Percentiles rank a stretch among this genome's conserved stretches.
These are phyloP conservation scores for Brachypteracias leptosomus DNA, from an alignment of 2,113 vertebrate species.

Conservation along the genomic window DNA sequence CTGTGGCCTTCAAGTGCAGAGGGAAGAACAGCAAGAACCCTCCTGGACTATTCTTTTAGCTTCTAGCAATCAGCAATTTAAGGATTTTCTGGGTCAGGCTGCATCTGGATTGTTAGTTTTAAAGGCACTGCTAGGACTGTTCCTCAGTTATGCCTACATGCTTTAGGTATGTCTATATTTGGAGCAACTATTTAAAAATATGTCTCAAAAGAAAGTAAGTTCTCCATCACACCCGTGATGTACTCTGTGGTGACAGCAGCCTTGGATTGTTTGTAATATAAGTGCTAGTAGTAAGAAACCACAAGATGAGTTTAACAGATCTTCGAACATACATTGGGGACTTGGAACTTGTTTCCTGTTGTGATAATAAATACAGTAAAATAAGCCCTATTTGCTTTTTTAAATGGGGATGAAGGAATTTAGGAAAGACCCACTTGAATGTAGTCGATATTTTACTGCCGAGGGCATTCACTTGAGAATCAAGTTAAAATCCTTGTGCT, in stretches of 20 bases:
- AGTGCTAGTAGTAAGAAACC: background rate
- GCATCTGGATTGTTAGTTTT: background rate
- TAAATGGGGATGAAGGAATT: background rate
- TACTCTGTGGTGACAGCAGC: background rate
- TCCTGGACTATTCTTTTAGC: background rate
- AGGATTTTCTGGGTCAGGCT: background rate
- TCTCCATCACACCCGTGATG: fast-evolving
- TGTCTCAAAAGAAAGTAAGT: background rate
- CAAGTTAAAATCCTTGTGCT: background rate
- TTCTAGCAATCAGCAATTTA: background rate
- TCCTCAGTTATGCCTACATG: background rate
- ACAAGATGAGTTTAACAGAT: background rate
- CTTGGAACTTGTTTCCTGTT: background rate
- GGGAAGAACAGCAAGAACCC: background rate
- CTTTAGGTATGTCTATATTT: background rate
- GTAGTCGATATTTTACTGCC: background rate
- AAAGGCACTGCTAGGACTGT: background rate
- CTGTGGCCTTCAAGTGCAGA: background rate
- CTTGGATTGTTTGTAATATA: background rate
- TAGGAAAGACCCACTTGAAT: background rate
- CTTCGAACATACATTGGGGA: background rate
- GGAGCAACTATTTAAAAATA: background rate
- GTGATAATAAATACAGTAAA: background rate
- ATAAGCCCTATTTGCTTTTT: background rate
- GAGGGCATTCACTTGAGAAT: background rate